A percentile compares a stretch with the other conserved stretches of the same genome.
Conservation (phyloP, 2,888 invertebrate genomes). For the Onthophagus sagittarius region DNA sequence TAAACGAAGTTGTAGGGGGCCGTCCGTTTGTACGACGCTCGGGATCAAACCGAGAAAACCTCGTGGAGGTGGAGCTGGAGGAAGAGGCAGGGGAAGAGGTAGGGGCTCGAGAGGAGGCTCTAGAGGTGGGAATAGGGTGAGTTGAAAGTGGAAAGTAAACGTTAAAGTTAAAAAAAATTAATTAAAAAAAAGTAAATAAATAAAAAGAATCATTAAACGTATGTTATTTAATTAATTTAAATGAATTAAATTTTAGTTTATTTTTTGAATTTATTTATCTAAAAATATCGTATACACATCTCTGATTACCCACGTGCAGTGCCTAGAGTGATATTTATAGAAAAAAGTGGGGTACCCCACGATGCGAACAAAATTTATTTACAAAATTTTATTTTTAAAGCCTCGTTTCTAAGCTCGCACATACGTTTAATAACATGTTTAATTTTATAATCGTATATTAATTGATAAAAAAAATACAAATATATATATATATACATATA, state of each 20-base stretch:
- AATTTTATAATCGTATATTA: no score
- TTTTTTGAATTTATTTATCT: no score
- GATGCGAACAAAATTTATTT: background rate
- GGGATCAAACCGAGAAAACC: slow-evolving; percentile 47
- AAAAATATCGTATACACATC: background rate
- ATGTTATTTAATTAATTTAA: no score
- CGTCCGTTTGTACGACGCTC: slow-evolving; percentile 43
- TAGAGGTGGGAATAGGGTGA: slow-evolving; percentile 25
- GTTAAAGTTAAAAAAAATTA: slow-evolving; percentile 12
- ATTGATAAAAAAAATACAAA: no score
- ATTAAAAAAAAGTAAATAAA: slow-evolving; percentile 9
- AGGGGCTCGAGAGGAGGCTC: slow-evolving; percentile 32
- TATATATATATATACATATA: background rate
- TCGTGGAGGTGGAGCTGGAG: slow-evolving; percentile 35
- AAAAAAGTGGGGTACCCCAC: background rate
- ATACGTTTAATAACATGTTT: no score
- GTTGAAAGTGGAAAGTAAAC: slow-evolving; percentile 24
- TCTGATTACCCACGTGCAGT: background rate
- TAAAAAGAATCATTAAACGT: background rate
- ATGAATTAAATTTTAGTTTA: no score
- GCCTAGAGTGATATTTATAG: background rate
- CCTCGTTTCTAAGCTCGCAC: background rate
- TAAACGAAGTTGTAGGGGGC: slow-evolving; percentile 47
- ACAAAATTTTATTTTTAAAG: background rate
- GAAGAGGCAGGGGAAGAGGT: slow-evolving; percentile 39